A percentile compares a stretch with the other conserved stretches of the same genome.
Evolutionary conservation across 2,797 vertebrate genomes (phyloP).

Genomic region (Neopelma chrysocephalum): DNA sequence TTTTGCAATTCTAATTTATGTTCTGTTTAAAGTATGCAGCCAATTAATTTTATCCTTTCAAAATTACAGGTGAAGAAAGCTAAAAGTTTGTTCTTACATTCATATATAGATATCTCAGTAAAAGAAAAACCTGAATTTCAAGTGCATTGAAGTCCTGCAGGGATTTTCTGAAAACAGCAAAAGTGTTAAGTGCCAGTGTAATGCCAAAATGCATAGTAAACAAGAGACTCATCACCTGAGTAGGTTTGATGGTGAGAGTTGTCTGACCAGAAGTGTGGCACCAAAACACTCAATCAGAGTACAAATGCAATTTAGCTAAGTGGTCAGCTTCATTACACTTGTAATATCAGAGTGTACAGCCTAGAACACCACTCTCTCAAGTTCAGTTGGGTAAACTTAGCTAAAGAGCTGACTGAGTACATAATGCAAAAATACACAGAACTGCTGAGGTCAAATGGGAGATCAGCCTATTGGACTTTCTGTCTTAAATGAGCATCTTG

Average conservation of each 20-base stretch:
- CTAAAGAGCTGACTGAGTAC: background rate
- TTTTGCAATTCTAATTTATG: constrained; percentile 27
- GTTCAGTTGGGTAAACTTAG: background rate
- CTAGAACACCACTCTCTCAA: background rate
- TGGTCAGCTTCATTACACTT: background rate
- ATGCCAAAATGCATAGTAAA: background rate
- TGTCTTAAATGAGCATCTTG: background rate
- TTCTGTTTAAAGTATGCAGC: background rate
- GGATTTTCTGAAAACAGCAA: background rate
- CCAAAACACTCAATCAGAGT: background rate
- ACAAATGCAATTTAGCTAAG: background rate
- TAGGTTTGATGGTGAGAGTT: background rate
- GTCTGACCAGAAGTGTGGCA: background rate
- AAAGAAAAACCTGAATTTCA: background rate
- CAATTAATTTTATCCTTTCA: constrained; percentile 6
- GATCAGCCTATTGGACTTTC: background rate
- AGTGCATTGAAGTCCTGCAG: background rate
- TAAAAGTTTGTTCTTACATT: background rate
- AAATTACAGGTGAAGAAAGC: background rate
- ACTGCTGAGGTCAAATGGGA: background rate
- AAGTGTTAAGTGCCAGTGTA: background rate
- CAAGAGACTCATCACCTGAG: background rate
- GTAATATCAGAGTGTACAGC: background rate
- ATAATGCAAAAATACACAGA: background rate
- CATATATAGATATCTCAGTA: background rate